Evolutionary conservation across 2,113 vertebrate genomes (phyloP), one percentile per base, ranked within the genome.

Genomic region (Tachysurus vachellii): DNA sequence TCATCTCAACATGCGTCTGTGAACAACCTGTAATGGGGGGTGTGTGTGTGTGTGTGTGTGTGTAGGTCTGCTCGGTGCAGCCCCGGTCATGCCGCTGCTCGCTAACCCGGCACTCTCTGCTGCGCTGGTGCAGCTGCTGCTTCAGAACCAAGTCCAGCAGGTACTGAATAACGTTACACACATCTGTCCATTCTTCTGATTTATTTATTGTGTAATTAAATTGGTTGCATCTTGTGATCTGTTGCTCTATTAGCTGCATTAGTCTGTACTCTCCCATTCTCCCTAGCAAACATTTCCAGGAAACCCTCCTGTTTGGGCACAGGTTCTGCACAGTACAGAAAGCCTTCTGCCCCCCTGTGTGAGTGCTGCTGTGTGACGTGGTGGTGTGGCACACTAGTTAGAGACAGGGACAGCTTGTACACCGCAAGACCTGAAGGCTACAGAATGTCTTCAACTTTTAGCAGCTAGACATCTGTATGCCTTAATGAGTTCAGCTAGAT

Each of bases 141-240:
- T 99, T 73, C 97, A 98, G 91, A 95, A 93, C 92, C 97, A 98
- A 84, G 93, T 93, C 83, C 97, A 96, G 88, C 97, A 97, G 97
- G 97, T 99, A 95, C 73, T 0, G 0, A 0, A 54, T 2, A 2
- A 61, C 28, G 0, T 6, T 19, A 14, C 1, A 47, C 16, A 12
- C 47, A 5, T 44, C 28, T 56, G 44, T 13, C 71, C 64, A 7
- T 14, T 23, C 28, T 16, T 64, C 47, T 12, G 75, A 10, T 59
- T 76, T 21, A 16, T 61, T 47, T 31, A 7, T 50, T 50, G 8
- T 50, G 47, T 50, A 54, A 56, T 12, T 23, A 53, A 77, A 21
- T 21, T 4, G 47, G 19, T 26, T n/a, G 56, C 17, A 26, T 26
- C 11, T 17, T 82, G 54, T 85, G 70, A 61, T 23, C 64, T 54